These are phyloP conservation scores for Prionace glauca DNA, from an alignment of 2,797 vertebrate species.

Conservation along the genomic window DNA sequence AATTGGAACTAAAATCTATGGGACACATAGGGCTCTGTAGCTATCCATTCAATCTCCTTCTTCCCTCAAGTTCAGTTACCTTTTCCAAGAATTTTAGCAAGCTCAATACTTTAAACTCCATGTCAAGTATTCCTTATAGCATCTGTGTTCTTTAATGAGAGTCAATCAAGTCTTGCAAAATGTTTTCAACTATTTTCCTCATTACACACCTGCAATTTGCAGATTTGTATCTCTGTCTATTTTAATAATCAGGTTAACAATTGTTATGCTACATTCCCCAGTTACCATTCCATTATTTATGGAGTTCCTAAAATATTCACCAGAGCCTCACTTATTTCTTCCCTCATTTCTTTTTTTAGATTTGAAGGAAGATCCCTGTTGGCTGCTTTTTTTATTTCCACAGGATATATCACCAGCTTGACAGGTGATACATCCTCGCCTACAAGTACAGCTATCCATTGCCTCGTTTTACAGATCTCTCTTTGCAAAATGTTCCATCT, in stretches of 20 bases:
- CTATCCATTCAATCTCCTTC: background rate
- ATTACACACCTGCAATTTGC: background rate
- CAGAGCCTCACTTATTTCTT: constrained; percentile 14
- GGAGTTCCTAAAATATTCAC: constrained; percentile 14
- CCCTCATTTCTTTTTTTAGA: background rate
- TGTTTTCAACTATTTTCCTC: constrained; percentile 19
- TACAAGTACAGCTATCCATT: background rate
- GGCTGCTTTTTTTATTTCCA: background rate
- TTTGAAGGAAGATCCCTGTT: constrained; percentile 8
- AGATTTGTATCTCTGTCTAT: background rate
- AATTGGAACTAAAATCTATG: background rate
- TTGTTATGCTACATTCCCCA: background rate
- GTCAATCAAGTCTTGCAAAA: background rate
- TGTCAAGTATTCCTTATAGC: background rate
- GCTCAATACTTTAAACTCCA: background rate
- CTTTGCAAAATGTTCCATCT: background rate
- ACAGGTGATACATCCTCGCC: background rate
- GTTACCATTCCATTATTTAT: constrained; percentile 30
- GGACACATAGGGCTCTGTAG: background rate
- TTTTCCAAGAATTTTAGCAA: background rate
- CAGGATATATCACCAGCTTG: background rate
- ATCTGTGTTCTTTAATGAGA: constrained; percentile 1
- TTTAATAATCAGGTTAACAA: constrained; percentile 24
- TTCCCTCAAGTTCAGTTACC: background rate
- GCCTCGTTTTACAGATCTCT: constrained; percentile 1